Percentiles rank a stretch among this genome's conserved stretches.
phyloP scores from a whole-genome alignment of 1,140 invertebrate genomes.

The Gonioctena quinquepunctata region DNA sequence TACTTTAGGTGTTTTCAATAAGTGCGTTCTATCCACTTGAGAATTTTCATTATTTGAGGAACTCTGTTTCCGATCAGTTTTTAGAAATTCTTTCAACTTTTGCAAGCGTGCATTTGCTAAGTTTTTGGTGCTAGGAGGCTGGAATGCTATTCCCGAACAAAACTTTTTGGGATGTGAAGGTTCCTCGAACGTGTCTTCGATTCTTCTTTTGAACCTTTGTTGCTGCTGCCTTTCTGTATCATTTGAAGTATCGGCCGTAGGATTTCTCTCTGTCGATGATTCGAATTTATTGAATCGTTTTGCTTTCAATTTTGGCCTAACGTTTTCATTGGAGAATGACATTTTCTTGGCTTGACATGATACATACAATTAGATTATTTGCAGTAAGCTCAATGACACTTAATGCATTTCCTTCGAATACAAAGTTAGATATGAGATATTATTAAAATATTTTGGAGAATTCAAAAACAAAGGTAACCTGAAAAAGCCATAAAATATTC shows the following conservation, averaged over 20 bases:
- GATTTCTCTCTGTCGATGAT: background rate
- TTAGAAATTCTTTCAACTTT: background rate
- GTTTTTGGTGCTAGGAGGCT: background rate
- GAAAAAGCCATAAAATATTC: too few relatives aligned
- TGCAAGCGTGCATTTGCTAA: background rate
- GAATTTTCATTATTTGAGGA: background rate
- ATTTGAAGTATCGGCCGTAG: background rate
- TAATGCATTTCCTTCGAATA: too few relatives aligned
- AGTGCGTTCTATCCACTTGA: background rate
- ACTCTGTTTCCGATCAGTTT: background rate
- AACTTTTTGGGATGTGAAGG: background rate
- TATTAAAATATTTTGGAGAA: too few relatives aligned
- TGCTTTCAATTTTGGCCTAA: slow-evolving; percentile 7
- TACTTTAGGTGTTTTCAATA: too few relatives aligned
- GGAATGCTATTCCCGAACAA: background rate
- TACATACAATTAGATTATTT: too few relatives aligned
- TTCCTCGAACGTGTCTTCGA: background rate
- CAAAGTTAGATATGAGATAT: too few relatives aligned
- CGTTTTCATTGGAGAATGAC: background rate
- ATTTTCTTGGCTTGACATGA: too few relatives aligned
- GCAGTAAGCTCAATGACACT: too few relatives aligned
- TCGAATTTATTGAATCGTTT: slow-evolving; percentile 2
- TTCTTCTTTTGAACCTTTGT: background rate
- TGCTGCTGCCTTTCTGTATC: background rate
- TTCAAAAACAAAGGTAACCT: too few relatives aligned